phyloP scores from a whole-genome alignment of 1,140 invertebrate species.

The Augochlora pura region DNA sequence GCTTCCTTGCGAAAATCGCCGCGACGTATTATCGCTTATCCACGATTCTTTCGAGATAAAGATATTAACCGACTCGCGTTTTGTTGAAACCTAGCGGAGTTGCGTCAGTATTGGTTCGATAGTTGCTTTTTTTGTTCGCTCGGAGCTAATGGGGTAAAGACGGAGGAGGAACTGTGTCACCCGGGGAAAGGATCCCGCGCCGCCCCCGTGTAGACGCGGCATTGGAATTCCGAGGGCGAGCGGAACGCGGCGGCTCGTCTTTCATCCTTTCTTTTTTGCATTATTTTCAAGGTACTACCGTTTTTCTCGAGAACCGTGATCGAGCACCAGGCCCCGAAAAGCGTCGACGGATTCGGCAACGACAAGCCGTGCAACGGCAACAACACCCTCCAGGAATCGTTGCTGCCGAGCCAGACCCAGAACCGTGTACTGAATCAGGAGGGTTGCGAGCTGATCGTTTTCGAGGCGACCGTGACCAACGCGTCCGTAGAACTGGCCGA shows the following conservation, averaged over 20 bases:
- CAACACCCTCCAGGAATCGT: constrained; percentile 86
- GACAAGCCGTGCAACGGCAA: constrained; percentile 88
- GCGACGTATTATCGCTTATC: no score
- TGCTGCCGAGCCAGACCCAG: constrained; percentile 78
- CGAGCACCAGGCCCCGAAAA: constrained; percentile 28
- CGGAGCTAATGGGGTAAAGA: no score
- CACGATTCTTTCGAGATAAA: no score
- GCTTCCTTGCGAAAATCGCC: no score
- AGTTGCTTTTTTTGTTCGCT: no score
- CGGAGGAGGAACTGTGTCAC: no score
- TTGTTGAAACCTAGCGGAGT: no score
- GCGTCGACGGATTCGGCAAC: constrained; percentile 75
- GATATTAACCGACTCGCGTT: no score
- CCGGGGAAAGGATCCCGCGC: no score
- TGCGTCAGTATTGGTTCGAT: no score
- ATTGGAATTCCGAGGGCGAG: background rate
- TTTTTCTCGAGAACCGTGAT: constrained; percentile 81
- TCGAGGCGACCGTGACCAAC: constrained; percentile 64
- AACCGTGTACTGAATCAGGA: constrained; percentile 57
- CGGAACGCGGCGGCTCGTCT: background rate
- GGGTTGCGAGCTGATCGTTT: constrained; percentile 70
- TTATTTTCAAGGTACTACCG: constrained; percentile 84
- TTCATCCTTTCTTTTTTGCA: background rate
- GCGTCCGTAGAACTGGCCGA: constrained; percentile 59
- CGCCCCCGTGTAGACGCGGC: no score